These are phyloP conservation scores for Trachymyrmex cornetzi DNA, from an alignment of 1,140 invertebrate genomes.

Conservation along the genomic window DNA sequence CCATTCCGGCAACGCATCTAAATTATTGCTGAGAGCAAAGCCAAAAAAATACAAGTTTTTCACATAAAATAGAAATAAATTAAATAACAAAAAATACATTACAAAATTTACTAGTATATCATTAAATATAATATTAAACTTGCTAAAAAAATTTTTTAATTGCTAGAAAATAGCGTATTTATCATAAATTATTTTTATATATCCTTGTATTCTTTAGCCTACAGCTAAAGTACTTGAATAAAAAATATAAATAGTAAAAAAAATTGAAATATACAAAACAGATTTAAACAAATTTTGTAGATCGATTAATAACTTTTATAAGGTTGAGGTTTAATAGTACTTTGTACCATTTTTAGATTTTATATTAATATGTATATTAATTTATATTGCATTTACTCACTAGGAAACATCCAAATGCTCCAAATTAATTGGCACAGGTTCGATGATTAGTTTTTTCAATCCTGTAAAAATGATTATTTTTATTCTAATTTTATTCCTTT, in stretches of 20 bases:
- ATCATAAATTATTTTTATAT: neutral
- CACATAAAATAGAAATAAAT: neutral
- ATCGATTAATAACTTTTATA: neutral
- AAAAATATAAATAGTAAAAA: neutral
- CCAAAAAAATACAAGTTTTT: neutral
- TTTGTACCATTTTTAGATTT: neutral
- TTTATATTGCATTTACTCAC: slow-evolving; percentile 82
- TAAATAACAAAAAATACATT: slow-evolving; percentile 14
- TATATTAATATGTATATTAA: neutral
- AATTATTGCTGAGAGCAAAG: slow-evolving; percentile 88
- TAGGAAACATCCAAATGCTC: slow-evolving; percentile 92
- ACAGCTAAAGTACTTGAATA: neutral
- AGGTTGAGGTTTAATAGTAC: neutral
- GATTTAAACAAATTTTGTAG: neutral
- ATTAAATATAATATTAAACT: neutral
- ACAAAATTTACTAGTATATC: neutral
- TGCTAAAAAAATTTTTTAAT: neutral
- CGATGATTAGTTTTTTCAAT: slow-evolving; percentile 89
- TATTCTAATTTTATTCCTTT: neutral
- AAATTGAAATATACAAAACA: neutral
- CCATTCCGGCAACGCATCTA: slow-evolving; percentile 92
- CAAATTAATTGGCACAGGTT: slow-evolving; percentile 89
- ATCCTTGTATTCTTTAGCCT: neutral
- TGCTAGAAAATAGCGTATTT: neutral
- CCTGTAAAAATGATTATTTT: slow-evolving; percentile 84